Base-by-base conservation (phyloP, 2,888 invertebrate genomes). In the Agelastica alni region DNA sequence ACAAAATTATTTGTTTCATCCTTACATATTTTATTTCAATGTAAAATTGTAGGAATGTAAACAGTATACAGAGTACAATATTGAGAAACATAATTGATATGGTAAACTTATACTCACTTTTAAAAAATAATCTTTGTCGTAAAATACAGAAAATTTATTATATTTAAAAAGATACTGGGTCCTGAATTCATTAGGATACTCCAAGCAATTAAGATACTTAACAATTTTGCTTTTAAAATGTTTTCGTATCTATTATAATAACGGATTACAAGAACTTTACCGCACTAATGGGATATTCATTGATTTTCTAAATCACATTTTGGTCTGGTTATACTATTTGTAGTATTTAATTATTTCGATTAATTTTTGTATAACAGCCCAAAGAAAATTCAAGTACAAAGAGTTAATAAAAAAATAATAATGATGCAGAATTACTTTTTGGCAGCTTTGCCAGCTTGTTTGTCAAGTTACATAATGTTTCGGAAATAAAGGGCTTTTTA, bases 371-470 rank as follows among this genome's bases (percentile, higher is more conserved):
- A 46, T 46, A 51, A 53, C 39, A 43, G 60, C 58, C 60, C 60
- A 61, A 61, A 61, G 60, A 60, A 61, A 61, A 59, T 51, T 54
- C 43, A 26, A 61, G 59, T 59, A 59, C 61, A 61, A 61, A 58
- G 44, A 51, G 36, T 44, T 43, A 37, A 37, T 9, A 41, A 48
- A 46, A 32, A 43, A 48, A 42, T n/a, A n/a, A n/a, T n/a, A n/a
- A n/a, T n/a, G n/a, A 46, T 30, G 55, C 61, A 56, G 56, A 61
- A 61, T 61, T 59, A 55, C 30, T 49, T 51, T 56, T 41, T 59
- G 59, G 61, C 61, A 61, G 61, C 61, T 61, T 55, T 51, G 59
- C 55, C 58, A 56, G 60, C 58, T 53, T 47, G 56, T 48, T 54
- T 58, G 56, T 61, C 61, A 51, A 34, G 42, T 49, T 37, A 37